Conservation (phyloP, 2,888 invertebrate genomes). For the Nemoura dubitans region DNA sequence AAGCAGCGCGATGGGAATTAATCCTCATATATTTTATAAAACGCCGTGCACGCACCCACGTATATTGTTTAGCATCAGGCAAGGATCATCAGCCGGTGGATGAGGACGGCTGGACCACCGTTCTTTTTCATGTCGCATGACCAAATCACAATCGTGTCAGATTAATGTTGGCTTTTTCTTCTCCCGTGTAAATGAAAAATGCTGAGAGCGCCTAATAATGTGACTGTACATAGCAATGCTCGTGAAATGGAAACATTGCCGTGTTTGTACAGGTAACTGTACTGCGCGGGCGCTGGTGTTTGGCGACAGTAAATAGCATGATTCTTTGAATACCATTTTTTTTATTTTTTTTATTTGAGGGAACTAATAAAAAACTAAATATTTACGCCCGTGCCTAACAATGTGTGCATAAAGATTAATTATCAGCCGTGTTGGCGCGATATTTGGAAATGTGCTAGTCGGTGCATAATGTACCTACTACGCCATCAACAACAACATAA, state of each 20-base stretch:
- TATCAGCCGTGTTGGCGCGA: not conserved
- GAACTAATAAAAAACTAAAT: not conserved
- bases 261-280: not conserved
- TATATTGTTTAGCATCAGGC: not conserved
- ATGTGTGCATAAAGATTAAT: constrained; percentile 12
- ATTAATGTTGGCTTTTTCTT: not conserved
- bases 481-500: not conserved
- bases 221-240: not conserved
- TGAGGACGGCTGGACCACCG: not conserved
- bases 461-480: too few relatives aligned
- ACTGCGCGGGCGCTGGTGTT: not conserved
- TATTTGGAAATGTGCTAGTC: not conserved
- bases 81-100: not conserved
- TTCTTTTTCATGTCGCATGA: constrained; percentile 15
- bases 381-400: not conserved
- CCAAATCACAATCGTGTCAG: constrained; percentile 18
- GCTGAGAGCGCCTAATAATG: not conserved
- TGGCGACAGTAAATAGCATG: not conserved
- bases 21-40: constrained; percentile 19
- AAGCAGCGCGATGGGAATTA: constrained; percentile 10
- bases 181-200: not conserved
- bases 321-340: not conserved
- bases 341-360: not conserved
- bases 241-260: not conserved
- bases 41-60: not conserved